A percentile compares a stretch with the other conserved stretches of the same genome.
phyloP scores from a whole-genome alignment of 2,888 invertebrate genomes.

The Chrysodeixis includens region DNA sequence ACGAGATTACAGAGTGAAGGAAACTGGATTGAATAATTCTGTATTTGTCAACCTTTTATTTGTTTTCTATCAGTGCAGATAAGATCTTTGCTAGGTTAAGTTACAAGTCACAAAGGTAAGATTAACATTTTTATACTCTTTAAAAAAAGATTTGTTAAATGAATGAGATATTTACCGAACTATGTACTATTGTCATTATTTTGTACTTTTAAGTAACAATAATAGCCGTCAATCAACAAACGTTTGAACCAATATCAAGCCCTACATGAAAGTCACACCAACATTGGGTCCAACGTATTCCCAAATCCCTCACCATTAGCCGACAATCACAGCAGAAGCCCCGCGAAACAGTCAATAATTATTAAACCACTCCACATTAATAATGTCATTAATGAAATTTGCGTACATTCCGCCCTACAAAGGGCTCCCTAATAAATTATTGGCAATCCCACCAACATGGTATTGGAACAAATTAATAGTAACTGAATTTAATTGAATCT shows the following conservation, averaged over 20 bases:
- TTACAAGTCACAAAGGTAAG: no score
- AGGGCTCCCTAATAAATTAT: conserved; percentile 65
- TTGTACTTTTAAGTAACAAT: no score
- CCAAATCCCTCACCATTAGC: conserved; percentile 13
- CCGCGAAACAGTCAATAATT: conserved; percentile 57
- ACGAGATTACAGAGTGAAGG: background rate
- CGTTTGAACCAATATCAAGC: background rate
- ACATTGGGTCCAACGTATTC: conserved; percentile 15
- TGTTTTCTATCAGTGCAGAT: no score
- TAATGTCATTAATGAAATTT: conserved; percentile 68
- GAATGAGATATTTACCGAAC: no score
- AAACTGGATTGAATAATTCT: background rate
- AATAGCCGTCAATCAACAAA: background rate
- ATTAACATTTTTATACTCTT: no score
- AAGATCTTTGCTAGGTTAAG: no score
- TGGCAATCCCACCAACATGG: conserved; percentile 58
- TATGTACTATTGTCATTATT: no score
- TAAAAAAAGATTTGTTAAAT: no score
- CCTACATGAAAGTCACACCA: conserved; percentile 1
- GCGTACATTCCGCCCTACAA: conserved; percentile 58
- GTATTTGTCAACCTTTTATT: no score
- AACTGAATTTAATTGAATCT: conserved; percentile 73
- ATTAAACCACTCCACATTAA: conserved; percentile 58
- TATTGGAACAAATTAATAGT: conserved; percentile 70
- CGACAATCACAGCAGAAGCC: conserved; percentile 30